Evolutionary conservation across 2,888 invertebrate species (phyloP), one percentile per base, ranked within the genome.

Genomic region (Pyralis farinalis): DNA sequence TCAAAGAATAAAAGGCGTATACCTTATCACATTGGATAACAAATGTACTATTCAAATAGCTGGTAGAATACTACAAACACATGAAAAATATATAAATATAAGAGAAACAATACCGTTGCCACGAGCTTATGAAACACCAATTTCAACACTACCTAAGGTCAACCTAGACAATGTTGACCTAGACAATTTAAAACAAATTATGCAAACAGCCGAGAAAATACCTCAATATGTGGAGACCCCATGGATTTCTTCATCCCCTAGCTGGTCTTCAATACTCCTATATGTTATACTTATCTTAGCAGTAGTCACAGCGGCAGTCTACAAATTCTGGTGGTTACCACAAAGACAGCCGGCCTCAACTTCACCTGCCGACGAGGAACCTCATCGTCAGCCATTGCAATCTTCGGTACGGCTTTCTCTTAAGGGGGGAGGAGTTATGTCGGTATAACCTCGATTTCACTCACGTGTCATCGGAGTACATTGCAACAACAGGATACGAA

Each of bases 41-140:
- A 46, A 38, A 7, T 55, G 53, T 10, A 50, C 37, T 8, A 31
- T 55, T 4, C 41, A 53, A 42, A 42, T 55, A 0, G 11, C 8
- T 12, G 49, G 46, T 0, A 46, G 31, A 53, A 44, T 25, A 0
- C 7, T 54, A 1, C n/a, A 12, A 34, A 55, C 55, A 0, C 51
- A 55, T 34, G 35, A 47, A 16, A 41, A 31, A 28, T 58, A 44
- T 12, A 35, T 53, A 0, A 43, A 49, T 7, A 37, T 55, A 0
- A 43, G 20, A 7, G 52, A 54, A 46, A 47, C 44, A 3, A 53
- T 55, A 12, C 55, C 48, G 1, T 21, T 58, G 38, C 49, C 53
- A n/a, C 39, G 46, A 6, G 44, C 44, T 8, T 36, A 55, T 25
- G 34, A 40, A 10, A 40, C 42, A 7, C 49, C 47, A 1, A 37